Conservation (phyloP, 2,888 invertebrate species). For the Oegoconia quadripuncta region DNA sequence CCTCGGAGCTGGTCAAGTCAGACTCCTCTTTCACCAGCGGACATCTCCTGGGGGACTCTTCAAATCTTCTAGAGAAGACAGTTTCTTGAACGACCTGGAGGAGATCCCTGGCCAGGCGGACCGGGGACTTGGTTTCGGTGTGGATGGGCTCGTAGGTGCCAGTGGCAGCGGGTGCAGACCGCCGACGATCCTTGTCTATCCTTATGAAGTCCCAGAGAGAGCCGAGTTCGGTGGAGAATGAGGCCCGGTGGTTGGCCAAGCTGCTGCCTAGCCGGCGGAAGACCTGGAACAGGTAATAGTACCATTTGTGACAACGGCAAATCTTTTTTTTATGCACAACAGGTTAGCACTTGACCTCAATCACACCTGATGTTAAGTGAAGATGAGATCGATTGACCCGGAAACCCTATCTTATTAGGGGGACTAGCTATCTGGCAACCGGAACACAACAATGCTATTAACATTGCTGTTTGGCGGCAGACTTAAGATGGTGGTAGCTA, state of each 20-base stretch:
- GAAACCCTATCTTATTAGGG: too few relatives aligned
- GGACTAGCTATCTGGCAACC: too few relatives aligned
- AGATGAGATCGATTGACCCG: too few relatives aligned
- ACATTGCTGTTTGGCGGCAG: too few relatives aligned
- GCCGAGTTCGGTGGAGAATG: slow-evolving; percentile 64
- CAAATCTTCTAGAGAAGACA: slow-evolving; percentile 53
- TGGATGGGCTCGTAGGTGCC: slow-evolving; percentile 46
- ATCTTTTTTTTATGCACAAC: too few relatives aligned
- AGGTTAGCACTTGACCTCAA: too few relatives aligned
- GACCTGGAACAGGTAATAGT: too few relatives aligned
- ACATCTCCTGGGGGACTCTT: slow-evolving; percentile 55
- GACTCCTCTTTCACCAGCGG: slow-evolving; percentile 70
- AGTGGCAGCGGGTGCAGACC: slow-evolving; percentile 50
- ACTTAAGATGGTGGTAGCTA: too few relatives aligned
- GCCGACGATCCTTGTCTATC: slow-evolving; percentile 51
- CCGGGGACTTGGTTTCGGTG: slow-evolving; percentile 53
- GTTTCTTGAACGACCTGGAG: slow-evolving; percentile 72
- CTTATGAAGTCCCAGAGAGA: slow-evolving; percentile 70
- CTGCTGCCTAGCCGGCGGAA: slow-evolving; percentile 66
- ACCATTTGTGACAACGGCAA: too few relatives aligned
- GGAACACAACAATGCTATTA: too few relatives aligned
- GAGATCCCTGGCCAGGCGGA: slow-evolving; percentile 60
- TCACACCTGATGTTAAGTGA: too few relatives aligned
- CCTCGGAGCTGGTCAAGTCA: slow-evolving; percentile 57
- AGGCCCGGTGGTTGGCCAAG: slow-evolving; percentile 66